Percentiles rank a stretch among this genome's conserved stretches.
Evolutionary conservation across 2,888 invertebrate species (phyloP).

Genomic region (Meteorus colon): DNA sequence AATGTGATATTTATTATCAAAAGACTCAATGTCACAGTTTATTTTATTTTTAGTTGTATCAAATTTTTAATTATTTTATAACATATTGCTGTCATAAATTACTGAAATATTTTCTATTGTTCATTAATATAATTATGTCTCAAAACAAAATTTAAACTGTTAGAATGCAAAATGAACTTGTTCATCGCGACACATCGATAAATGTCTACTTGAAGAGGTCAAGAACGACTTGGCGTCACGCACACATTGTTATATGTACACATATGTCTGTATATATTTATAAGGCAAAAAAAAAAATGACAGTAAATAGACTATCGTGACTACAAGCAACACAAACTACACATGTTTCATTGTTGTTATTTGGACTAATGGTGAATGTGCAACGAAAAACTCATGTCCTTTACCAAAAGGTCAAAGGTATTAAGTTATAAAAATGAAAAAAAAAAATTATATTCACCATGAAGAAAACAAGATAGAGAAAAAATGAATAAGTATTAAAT

Average conservation of each 20-base stretch:
- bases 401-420: conserved; percentile 7
- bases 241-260: conserved; percentile 15
- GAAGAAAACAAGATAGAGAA: background rate
- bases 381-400: background rate
- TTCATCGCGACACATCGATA: conserved; percentile 37
- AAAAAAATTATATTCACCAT: background rate
- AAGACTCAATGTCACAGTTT: no score
- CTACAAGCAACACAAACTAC: conserved; percentile 43
- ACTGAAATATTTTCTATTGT: no score
- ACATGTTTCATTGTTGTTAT: conserved; percentile 46
- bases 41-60: no score
- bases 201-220: conserved; percentile 43
- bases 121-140: no score
- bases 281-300: conserved; percentile 25
- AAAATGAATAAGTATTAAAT: background rate
- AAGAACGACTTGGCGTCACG: conserved; percentile 43
- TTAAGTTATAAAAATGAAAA: background rate
- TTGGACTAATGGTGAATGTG: background rate
- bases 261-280: background rate
- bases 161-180: conserved; percentile 7
- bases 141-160: background rate
- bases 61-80: no score
- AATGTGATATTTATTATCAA: no score
- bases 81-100: no score
- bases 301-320: conserved; percentile 49